Evolutionary conservation across 2,888 invertebrate genomes (phyloP), one percentile per base, ranked within the genome.

Genomic region (Melanargia galathea): DNA sequence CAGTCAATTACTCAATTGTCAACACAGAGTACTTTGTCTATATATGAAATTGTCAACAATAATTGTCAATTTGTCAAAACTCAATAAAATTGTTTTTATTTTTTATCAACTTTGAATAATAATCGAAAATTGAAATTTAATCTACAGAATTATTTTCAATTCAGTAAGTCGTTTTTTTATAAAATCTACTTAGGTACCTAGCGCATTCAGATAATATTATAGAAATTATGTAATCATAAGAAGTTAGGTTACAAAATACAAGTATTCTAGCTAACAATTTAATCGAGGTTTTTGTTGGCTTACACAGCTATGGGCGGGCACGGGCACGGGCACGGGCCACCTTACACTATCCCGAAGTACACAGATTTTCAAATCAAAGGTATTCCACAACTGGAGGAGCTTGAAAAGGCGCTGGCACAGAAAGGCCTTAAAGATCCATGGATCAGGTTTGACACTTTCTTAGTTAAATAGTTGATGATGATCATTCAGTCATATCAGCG

Each of bases 401-500:
- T 96, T 0, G 92, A 95, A 80, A 86, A 92, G 66, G 93, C 93
- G 0, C 90, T 97, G 16, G 94, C 93, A 0, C 86, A 93, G 43
- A 93, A 94, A 75, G 97, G 97, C 4, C 84, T 97, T 1, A 93
- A 93, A 66, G 97, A 97, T 84, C 97, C 97, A 0, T 97, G 97
- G 97, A 88, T 97, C 57, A 94, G 97, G 95, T 95, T 76, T 7
- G 20, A 57, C 18, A 11, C 20, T 46, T 20, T 45, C 1, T 10
- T 22, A 22, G 20, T 22, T 46, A 11, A 18, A 11, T 46, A 46
- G 11, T 46, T 18, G 8, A 11, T 3, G 6, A 13, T 18, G 16
- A 43, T 16, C 8, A 43, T 18, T 18, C 16, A 16, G 7, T 1
- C 43, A 8, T 18, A 18, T 26, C 24, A n/a, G 24, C 5, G 24